Conservation (phyloP, 2,797 vertebrate species). For the Dicrostonyx torquatus region DNA sequence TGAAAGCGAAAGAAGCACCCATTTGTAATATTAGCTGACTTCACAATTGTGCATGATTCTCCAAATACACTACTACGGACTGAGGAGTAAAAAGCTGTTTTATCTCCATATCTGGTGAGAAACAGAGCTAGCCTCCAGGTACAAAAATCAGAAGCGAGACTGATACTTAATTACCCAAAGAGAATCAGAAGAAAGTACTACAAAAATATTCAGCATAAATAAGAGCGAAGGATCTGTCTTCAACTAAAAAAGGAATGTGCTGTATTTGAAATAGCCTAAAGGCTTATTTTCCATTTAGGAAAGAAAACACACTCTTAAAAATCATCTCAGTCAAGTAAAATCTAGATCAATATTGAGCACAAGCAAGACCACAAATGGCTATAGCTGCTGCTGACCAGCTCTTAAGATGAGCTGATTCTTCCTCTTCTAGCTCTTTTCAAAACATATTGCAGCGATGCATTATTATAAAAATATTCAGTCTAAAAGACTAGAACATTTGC, state of each 20-base stretch:
- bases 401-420: not conserved
- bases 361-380: not conserved
- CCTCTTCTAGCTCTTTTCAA: not conserved
- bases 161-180: not conserved
- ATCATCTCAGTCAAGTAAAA: constrained; percentile 1
- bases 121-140: not conserved
- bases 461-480: not conserved
- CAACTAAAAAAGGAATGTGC: not conserved
- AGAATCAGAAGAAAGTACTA: not conserved
- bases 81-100: not conserved
- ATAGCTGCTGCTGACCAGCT: not conserved
- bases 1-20: not conserved
- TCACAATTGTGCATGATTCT: not conserved
- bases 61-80: not conserved
- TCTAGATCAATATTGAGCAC: not conserved
- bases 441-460: not conserved
- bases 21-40: constrained; percentile 29
- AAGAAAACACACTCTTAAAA: constrained; percentile 26
- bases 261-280: constrained; percentile 23
- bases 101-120: not conserved
- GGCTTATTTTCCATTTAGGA: constrained; percentile 53
- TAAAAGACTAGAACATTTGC: not conserved
- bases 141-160: not conserved
- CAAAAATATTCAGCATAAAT: constrained; percentile 47
- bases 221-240: constrained; percentile 14